Conservation (phyloP, 2,113 vertebrate species). For the Tetraodon nigroviridis region DNA sequence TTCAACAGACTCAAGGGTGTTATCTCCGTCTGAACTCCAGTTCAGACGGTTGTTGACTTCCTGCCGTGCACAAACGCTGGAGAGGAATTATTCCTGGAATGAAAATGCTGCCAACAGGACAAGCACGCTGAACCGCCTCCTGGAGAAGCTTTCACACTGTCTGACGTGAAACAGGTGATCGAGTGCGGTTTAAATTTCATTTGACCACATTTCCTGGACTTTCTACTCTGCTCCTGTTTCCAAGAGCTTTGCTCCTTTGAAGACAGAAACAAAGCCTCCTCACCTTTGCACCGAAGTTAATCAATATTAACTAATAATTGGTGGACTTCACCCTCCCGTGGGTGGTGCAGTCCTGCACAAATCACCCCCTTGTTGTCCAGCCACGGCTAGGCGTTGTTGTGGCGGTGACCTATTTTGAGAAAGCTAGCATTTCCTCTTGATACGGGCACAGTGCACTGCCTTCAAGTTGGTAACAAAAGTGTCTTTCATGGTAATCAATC, state of each 20-base stretch:
- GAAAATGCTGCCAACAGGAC: slow-evolving; percentile 17
- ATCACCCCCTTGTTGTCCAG: slow-evolving; percentile 33
- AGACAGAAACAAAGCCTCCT: slow-evolving; percentile 22
- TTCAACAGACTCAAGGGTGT: slow-evolving; percentile 8
- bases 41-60: slow-evolving; percentile 32
- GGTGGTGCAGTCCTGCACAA: slow-evolving; percentile 29
- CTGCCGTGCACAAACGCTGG: slow-evolving; percentile 24
- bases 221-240: slow-evolving; percentile 4
- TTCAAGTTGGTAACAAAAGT: slow-evolving; percentile 67
- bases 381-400: slow-evolving; percentile 25
- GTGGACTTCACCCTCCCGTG: slow-evolving; percentile 46
- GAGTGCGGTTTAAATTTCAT: not conserved
- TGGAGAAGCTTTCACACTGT: slow-evolving; percentile 26
- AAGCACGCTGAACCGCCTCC: slow-evolving; percentile 26
- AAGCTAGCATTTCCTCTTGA: slow-evolving; percentile 55
- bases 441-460: slow-evolving; percentile 56
- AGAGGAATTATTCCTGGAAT: slow-evolving; percentile 34
- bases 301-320: slow-evolving; percentile 64
- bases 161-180: slow-evolving; percentile 14
- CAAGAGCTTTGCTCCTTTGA: slow-evolving; percentile 19
- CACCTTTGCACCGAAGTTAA: slow-evolving; percentile 61
- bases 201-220: slow-evolving; percentile 17
- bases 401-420: slow-evolving; percentile 60
- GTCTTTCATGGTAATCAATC: slow-evolving; percentile 73
- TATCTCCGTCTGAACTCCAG: slow-evolving; percentile 27